A percentile compares a stretch with the other conserved stretches of the same genome.
These are phyloP conservation scores for Phrynocephalus vlangalii DNA, from an alignment of 2,797 vertebrate genomes.

Conservation along the genomic window DNA sequence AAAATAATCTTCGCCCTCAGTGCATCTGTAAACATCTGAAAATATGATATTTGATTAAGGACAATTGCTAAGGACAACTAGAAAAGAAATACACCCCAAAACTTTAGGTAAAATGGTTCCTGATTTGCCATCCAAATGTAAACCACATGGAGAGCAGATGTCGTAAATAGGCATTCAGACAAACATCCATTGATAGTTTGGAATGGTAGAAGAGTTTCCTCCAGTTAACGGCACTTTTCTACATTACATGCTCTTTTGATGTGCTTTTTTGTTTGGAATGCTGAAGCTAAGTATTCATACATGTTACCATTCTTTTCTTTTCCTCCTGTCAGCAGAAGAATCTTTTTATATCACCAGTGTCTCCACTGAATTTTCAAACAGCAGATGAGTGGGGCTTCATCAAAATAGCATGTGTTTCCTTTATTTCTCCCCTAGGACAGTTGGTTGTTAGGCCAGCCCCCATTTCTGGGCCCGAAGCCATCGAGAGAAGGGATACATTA, in stretches of 20 bases:
- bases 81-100: conserved; percentile 45
- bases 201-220: conserved; percentile 38
- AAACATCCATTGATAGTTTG: conserved; percentile 71
- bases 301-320: conserved; percentile 61
- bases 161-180: conserved; percentile 69
- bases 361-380: conserved; percentile 73
- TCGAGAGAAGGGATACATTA: conserved; percentile 67
- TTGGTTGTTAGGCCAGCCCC: conserved; percentile 74
- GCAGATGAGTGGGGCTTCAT: conserved; percentile 72
- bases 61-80: conserved; percentile 60
- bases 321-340: conserved; percentile 63
- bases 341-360: conserved; percentile 69
- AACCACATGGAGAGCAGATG: conserved; percentile 72
- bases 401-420: conserved; percentile 71
- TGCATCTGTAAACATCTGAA: conserved; percentile 58
- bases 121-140: conserved; percentile 68
- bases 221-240: conserved; percentile 40
- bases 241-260: conserved; percentile 52
- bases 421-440: conserved; percentile 75
- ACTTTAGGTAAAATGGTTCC: conserved; percentile 57
- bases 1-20: conserved; percentile 36
- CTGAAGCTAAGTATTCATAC: conserved; percentile 52
- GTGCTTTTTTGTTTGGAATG: conserved; percentile 60
- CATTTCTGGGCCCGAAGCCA: conserved; percentile 67
- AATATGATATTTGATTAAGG: conserved; percentile 51